A percentile compares a stretch with the other conserved stretches of the same genome.
Conservation (phyloP, 2,797 vertebrate species). For the Calcarius lapponicus region DNA sequence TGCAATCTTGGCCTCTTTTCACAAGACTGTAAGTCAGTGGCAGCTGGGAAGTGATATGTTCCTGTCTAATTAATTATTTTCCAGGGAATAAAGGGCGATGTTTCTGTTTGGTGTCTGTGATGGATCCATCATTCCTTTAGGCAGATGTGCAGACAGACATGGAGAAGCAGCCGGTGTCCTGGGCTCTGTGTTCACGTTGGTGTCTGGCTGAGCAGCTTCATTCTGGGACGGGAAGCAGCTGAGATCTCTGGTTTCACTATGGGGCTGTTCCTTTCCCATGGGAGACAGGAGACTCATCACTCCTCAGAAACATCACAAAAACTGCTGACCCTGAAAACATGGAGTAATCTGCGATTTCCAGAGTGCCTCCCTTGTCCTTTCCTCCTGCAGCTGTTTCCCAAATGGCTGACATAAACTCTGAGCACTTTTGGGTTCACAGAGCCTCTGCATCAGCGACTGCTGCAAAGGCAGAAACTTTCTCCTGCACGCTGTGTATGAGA, state of each 20-base stretch:
- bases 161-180: background rate
- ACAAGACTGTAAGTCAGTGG: background rate
- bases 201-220: background rate
- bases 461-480: background rate
- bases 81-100: background rate
- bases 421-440: background rate
- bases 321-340: background rate
- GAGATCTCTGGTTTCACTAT: background rate
- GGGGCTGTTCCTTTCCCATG: background rate
- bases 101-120: background rate
- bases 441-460: rapidly evolving
- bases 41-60: background rate
- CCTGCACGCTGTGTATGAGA: background rate
- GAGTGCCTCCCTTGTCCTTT: background rate
- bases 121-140: background rate
- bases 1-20: background rate
- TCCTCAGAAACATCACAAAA: background rate
- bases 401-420: background rate
- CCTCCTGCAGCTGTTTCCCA: background rate
- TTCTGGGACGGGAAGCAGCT: background rate
- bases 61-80: background rate
- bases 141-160: background rate
- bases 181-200: rapidly evolving
- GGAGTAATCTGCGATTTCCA: background rate
- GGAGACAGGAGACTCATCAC: background rate